phyloP scores from a whole-genome alignment of 2,113 vertebrate genomes.

The Psittacula cyanocephala region DNA sequence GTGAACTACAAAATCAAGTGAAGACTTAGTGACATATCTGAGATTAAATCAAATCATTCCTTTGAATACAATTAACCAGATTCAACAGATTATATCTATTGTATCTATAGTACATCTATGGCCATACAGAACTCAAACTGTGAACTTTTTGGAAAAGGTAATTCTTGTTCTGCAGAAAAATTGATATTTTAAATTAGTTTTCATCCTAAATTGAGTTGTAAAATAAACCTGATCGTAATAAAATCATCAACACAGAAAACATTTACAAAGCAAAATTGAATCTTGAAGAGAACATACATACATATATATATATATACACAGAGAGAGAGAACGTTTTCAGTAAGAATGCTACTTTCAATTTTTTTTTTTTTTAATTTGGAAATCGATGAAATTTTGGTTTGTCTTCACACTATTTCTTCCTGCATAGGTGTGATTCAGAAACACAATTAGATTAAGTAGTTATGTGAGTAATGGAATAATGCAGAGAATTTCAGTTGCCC shows the following conservation, averaged over 20 bases:
- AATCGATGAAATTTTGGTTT: not conserved
- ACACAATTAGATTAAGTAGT: not conserved
- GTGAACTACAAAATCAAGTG: not conserved
- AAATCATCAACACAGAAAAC: not conserved
- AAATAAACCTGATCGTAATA: not conserved
- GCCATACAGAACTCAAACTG: not conserved
- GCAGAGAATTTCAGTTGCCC: not conserved
- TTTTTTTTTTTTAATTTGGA: not conserved
- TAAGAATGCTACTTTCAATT: not conserved
- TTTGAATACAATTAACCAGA: not conserved
- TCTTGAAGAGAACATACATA: not conserved
- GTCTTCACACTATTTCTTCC: not conserved
- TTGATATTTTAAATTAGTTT: not conserved
- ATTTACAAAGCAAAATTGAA: not conserved
- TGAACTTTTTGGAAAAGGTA: not conserved
- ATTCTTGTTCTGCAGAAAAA: not conserved
- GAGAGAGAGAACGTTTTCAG: not conserved
- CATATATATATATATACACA: not conserved
- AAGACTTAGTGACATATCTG: not conserved
- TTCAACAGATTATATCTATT: not conserved
- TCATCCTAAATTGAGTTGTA: not conserved
- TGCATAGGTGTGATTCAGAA: not conserved
- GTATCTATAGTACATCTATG: not conserved
- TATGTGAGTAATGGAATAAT: not conserved
- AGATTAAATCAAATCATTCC: not conserved